phyloP scores from a whole-genome alignment of 2,797 vertebrate species.

The Oreonectes daqikongensis region DNA sequence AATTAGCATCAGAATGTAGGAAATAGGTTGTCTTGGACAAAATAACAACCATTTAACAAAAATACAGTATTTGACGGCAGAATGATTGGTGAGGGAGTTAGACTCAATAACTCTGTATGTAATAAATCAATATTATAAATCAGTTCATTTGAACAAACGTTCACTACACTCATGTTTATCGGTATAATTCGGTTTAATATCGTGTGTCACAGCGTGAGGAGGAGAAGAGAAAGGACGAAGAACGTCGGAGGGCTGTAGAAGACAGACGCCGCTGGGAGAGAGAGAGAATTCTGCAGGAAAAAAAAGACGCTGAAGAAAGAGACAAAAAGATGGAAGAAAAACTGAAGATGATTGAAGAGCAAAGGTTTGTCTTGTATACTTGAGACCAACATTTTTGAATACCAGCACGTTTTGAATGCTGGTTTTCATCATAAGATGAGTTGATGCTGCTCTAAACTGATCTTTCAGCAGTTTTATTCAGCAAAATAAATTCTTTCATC shows the following conservation, averaged over 20 bases:
- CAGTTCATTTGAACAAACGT: not conserved
- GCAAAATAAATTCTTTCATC: not conserved
- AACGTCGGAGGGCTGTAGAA: conserved; percentile 71
- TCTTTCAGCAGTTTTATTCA: too few species aligned
- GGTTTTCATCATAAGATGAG: too few species aligned
- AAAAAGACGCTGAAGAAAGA: conserved; percentile 76
- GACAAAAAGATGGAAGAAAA: conserved; percentile 82
- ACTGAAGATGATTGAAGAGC: conserved; percentile 77
- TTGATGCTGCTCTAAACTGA: too few species aligned
- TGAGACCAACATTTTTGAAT: not conserved
- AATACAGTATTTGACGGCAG: not conserved
- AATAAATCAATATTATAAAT: not conserved
- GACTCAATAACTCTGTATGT: not conserved
- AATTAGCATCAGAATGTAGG: not conserved
- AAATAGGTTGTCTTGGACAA: not conserved
- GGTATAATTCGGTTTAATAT: not conserved
- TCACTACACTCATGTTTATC: not conserved
- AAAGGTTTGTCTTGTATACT: conserved; percentile 65
- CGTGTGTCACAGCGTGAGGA: conserved; percentile 75
- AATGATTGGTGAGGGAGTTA: not conserved
- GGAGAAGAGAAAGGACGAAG: conserved; percentile 79
- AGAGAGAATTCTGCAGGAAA: conserved; percentile 75
- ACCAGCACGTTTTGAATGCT: not conserved
- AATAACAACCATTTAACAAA: conserved; percentile 5
- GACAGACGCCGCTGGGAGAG: conserved; percentile 76